Evolutionary conservation across 1,140 invertebrate genomes (phyloP).

Genomic region (Eriocheir sinensis): DNA sequence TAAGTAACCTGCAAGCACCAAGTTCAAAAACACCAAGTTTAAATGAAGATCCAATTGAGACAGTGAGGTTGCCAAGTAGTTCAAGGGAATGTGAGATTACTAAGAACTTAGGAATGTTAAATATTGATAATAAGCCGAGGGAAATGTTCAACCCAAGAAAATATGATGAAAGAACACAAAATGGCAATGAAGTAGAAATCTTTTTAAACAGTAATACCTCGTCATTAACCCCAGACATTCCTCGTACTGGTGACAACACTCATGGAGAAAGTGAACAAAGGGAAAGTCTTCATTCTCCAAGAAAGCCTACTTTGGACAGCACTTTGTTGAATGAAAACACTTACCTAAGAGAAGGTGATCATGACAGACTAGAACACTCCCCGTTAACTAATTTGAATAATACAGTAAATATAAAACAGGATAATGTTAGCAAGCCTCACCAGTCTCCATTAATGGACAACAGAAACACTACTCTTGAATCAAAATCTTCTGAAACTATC

Average conservation of each 20-base stretch:
- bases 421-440: neutral
- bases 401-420: neutral
- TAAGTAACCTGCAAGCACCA: neutral
- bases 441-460: neutral
- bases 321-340: neutral
- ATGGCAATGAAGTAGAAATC: neutral
- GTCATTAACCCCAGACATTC: neutral
- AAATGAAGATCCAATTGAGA: neutral
- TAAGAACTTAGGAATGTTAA: neutral
- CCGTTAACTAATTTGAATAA: neutral
- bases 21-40: neutral
- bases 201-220: neutral
- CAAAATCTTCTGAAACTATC: neutral
- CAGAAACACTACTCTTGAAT: neutral
- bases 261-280: neutral
- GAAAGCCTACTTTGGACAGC: neutral
- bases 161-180: conserved; percentile 24
- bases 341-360: neutral
- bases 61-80: neutral
- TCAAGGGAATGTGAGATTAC: neutral
- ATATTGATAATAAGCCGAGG: neutral
- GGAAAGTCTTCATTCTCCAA: neutral
- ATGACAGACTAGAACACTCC: neutral
- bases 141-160: neutral
- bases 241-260: neutral